Base-by-base conservation (phyloP, 2,113 vertebrate genomes). In the Pholis gunnellus region DNA sequence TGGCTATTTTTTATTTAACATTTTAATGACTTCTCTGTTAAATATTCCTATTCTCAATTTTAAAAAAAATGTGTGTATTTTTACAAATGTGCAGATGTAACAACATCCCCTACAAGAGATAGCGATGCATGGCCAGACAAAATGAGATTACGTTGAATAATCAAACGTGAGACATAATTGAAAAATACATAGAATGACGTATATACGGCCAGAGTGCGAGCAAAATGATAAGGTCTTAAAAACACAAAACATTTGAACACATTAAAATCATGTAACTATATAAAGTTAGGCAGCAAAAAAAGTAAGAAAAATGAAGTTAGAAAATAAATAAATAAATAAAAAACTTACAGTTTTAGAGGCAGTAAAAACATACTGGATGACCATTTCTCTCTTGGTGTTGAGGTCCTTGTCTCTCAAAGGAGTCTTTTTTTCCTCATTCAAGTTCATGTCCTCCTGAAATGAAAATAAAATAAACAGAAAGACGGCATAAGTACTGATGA, bases 361-460 rank as follows among this genome's bases (percentile, higher is more conserved):
- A 86, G 97, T 95, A 86, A 96, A 97, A 76, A 99, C 94, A 90
- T 99, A 99, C 91, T 97, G 98, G 93, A 97, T 94, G 91, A 99
- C 97, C 98, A 99, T 99, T 93, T 99, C 97, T 89, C 96, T 97
- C 92, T 99, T 99, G 54, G 93, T 98, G 91, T 91, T 95, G 66
- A 99, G 96, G 92, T 99, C 97, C 72, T 99, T 99, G 88, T 98
- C 96, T 89, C 98, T 95, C 91, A 99, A 92, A 72, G 98, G 98
- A 90, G 96, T 95, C 93, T 98, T 99, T 91, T 97, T 97, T 79
- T 99, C 98, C 93, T 99, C 98, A 92, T 97, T 99, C 94, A 99
- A 95, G 94, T 99, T 99, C 98, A 99, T 99, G 94, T 99, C 98
- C 95, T 99, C 98, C 98, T 99, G 92, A 22, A 89, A 91, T 89